Evolutionary conservation across 2,797 vertebrate species (phyloP).

Genomic region (Antennarius maculatus): DNA sequence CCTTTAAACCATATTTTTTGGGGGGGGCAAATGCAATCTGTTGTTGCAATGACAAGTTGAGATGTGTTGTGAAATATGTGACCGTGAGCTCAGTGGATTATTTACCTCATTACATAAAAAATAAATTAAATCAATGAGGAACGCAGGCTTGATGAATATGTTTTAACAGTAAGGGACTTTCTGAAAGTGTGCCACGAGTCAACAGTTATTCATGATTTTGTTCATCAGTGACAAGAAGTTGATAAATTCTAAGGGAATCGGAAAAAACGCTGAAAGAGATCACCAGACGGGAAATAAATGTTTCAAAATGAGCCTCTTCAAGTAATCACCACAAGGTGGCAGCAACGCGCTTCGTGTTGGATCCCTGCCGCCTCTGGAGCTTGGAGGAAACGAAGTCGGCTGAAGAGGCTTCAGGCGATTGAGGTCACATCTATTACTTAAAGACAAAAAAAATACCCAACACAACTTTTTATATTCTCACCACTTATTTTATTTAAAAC

Average conservation of each 20-base stretch:
- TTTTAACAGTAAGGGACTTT: conserved; percentile 13
- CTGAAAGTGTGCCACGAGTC: neutral
- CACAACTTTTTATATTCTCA: too few relatives aligned
- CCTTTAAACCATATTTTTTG: conserved; percentile 61
- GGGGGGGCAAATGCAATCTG: conserved; percentile 45
- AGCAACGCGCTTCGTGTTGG: conserved; percentile 9
- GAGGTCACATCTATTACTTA: too few relatives aligned
- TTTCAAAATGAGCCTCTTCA: neutral
- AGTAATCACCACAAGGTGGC: conserved; percentile 34
- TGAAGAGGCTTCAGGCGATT: too few relatives aligned
- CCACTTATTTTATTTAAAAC: too few relatives aligned
- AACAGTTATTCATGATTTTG: neutral
- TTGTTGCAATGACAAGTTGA: conserved; percentile 44
- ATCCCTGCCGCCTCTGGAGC: too few relatives aligned
- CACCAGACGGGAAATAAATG: neutral
- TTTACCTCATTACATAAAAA: conserved; percentile 30
- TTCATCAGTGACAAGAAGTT: too few relatives aligned
- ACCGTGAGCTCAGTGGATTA: conserved; percentile 24
- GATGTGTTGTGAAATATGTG: conserved; percentile 38
- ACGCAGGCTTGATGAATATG: conserved; percentile 13
- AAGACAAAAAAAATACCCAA: too few relatives aligned
- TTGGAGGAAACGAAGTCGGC: too few relatives aligned
- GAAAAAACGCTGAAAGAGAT: neutral
- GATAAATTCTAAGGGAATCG: neutral
- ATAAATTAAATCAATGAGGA: conserved; percentile 37